Evolutionary conservation across 2,113 vertebrate species (phyloP).

Genomic region (Notiomystis cincta): DNA sequence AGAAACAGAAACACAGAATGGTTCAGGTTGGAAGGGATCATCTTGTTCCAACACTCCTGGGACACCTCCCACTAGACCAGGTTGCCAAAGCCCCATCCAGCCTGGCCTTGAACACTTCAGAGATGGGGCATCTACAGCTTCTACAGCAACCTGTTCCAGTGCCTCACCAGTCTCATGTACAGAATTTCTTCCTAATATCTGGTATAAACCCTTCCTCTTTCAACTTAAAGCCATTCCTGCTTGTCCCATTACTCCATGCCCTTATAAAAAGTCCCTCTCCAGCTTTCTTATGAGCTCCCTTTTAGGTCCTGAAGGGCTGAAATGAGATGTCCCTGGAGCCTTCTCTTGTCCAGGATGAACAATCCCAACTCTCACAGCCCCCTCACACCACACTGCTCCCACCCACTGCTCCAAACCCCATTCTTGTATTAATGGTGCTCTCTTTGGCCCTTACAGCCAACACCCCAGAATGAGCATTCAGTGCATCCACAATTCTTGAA

Average conservation of each 20-base stretch:
- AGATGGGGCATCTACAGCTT: neutral
- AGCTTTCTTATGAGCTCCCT: neutral
- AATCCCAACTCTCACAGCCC: neutral
- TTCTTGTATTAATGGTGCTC: neutral
- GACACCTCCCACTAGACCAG: rapidly evolving
- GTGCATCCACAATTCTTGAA: neutral
- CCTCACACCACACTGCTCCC: neutral
- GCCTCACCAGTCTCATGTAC: neutral
- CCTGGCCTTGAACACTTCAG: neutral
- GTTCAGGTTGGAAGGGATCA: neutral
- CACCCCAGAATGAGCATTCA: neutral
- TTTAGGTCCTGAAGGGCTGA: neutral
- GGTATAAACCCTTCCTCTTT: neutral
- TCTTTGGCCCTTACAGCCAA: neutral
- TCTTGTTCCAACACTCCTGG: neutral
- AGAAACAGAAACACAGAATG: neutral
- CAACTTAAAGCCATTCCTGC: rapidly evolving
- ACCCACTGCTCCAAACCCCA: neutral
- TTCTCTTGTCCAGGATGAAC: neutral
- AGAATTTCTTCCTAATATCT: neutral
- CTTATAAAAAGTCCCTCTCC: neutral
- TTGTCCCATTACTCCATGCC: neutral
- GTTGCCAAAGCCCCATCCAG: neutral
- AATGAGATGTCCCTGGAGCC: neutral
- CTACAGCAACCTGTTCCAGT: neutral